Base-by-base conservation (phyloP, 2,797 vertebrate species). In the Melanotaenia pygmaea region DNA sequence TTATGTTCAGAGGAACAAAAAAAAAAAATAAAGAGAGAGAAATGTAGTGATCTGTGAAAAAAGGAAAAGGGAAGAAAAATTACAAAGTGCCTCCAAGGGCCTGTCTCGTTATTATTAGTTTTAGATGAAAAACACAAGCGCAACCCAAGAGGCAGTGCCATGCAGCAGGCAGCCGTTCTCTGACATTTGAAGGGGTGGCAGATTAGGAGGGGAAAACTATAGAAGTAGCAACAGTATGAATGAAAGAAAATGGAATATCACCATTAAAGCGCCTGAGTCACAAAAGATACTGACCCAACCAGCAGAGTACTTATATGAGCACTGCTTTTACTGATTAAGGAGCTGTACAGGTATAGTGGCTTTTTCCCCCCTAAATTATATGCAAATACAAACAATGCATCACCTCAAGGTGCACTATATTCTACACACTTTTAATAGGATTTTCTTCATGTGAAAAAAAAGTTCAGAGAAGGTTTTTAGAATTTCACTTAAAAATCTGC, bases 21-120 rank as follows among this genome's bases (percentile, higher is more conserved):
- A 75, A 85, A 87, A 88, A 86, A 82, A 81, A 59, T 85, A 76
- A 83, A 73, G 84, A 87, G 85, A 87, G 81, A 80, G 59, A 86
- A 89, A 90, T 32, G 65, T 86, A 83, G 85, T 82, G 87, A 91
- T 90, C 84, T 88, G 87, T 91, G 85, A 88, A 89, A 81, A 80
- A 81, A 72, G 67, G 63, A 83, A 80, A 83, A 67, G 59, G 67
- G 70, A 86, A 77, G 81, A 90, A 82, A 89, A 89, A 93, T 88
- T 90, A 91, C 89, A 89, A 89, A 85, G 85, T 10, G 62, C 84
- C 88, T 88, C 86, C 51, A 13, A 86, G 89, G 86, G 77, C 85
- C 81, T 88, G 86, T 88, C 87, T 92, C 76, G 80, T 89, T 92
- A 89, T 93, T 91, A 92, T 91, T 91, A 90, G 86, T 88, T 93